Conservation (phyloP, 2,888 invertebrate species). For the Altica lythri region DNA sequence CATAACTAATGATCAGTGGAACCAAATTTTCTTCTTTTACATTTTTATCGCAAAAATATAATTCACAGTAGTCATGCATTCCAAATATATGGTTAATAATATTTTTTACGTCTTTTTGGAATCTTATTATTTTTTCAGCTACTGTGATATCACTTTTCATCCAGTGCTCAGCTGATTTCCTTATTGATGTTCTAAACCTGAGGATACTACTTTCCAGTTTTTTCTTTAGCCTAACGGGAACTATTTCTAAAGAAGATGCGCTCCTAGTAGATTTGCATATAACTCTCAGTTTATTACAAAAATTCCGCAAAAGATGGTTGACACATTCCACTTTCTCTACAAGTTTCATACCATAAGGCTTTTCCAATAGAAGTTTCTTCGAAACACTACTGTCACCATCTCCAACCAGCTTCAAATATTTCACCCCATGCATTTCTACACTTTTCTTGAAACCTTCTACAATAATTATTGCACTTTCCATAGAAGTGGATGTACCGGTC, state of each 20-base stretch:
- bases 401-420: neutral
- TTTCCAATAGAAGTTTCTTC: neutral
- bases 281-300: no score
- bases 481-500: neutral
- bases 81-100: no score
- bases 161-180: neutral
- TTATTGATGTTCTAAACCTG: constrained; percentile 1
- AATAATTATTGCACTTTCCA: neutral
- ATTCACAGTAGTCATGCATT: no score
- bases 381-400: neutral
- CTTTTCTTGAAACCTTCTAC: neutral
- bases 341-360: no score
- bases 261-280: no score
- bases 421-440: neutral
- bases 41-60: no score
- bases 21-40: no score
- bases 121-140: neutral
- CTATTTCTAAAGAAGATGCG: neutral
- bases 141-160: neutral
- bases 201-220: neutral
- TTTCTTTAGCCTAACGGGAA: neutral
- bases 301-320: no score
- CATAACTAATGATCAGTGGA: no score
- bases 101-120: no score
- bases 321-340: constrained; percentile 1